Evolutionary conservation across 2,888 invertebrate genomes (phyloP), one percentile per base, ranked within the genome.

Genomic region (Camponotus fellah): DNA sequence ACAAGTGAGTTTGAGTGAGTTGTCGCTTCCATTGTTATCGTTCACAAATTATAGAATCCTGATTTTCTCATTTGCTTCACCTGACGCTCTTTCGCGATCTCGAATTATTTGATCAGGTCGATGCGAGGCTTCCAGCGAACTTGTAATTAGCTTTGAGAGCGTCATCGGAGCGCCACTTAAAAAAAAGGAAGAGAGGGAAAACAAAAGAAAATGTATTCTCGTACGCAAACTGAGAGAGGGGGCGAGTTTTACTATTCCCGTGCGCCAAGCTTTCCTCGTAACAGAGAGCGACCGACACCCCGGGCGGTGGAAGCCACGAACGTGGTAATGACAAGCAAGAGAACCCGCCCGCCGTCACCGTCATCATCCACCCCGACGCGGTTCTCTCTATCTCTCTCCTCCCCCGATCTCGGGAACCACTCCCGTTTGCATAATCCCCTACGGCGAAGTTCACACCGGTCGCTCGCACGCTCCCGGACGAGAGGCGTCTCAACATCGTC

Each of bases 361-460:
- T 64, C 80, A 81, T 76, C 84, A 84, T 81, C 84, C 81, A 71
- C 76, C 64, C 84, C 83, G 77, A 74, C 83, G 77, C 66, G 43
- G 79, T 68, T 84, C 74, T 83, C 81, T 77, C 71, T 76, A 14
- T 62, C 62, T 46, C 76, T 37, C 84, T 82, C 75, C 85, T 87
- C 84, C 84, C 75, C 86, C 81, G 84, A 82, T 76, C 89, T 83
- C 85, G 82, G 86, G 87, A 88, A 86, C 87, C 86, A 85, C 83
- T 83, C 87, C 87, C 91, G 91, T 93, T 93, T 93, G 92, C 91
- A 92, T 93, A 93, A 93, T 93, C 92, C 93, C 92, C 92, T 83
- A 89, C 90, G 91, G 92, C 91, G 86, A 92, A 92, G 90, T 92
- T 93, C 92, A 89, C 92, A 91, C 92, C 88, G 89, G 89, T 90